Base-by-base conservation (phyloP, 1,140 invertebrate species). In the Heliconius melpomene region DNA sequence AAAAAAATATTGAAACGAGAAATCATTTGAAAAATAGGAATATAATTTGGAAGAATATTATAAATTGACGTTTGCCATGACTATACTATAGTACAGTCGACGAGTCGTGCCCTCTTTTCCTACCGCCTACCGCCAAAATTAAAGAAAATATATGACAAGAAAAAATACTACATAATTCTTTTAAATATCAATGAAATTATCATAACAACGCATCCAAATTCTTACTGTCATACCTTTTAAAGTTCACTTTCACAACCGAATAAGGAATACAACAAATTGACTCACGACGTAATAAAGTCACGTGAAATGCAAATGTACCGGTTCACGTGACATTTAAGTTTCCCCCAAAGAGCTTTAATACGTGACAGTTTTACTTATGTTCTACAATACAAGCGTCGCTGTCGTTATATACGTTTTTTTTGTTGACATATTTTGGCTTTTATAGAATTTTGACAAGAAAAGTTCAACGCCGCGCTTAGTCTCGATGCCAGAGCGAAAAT, bases 221-320 rank as follows among this genome's bases (percentile, higher is more conserved):
- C 3, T n/a, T 57, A 57, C 54, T 57, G 60, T 66, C 23, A 16
- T 66, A 66, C 60, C 60, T 13, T 66, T 29, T 29, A 66, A 66
- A 66, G 13, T 66, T 66, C 26, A 66, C 60, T 66, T 66, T 66
- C 60, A 66, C 60, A 18, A 2, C 60, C 60, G 60, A 23, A 29
- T 66, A 66, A 66, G 60, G 60, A 66, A 13, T 66, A 66, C 60
- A 66, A 66, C 60, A 66, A 66, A 66, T 29, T 66, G 26, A n/a
- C 26, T 16, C 60, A 66, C 60, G 60, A 66, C 60, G 60, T 26
- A 16, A 29, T 66, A 66, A 66, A 66, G 26, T 66, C 23, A 29
- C 5, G 60, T 66, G 3, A 66, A 66, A 66, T 66, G 60, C 11
- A 66, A 26, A 66, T 26, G 13, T 57, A 57, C 54, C 54, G 54